Evolutionary conservation across 2,113 vertebrate species (phyloP).

Genomic region (Suricata suricatta): DNA sequence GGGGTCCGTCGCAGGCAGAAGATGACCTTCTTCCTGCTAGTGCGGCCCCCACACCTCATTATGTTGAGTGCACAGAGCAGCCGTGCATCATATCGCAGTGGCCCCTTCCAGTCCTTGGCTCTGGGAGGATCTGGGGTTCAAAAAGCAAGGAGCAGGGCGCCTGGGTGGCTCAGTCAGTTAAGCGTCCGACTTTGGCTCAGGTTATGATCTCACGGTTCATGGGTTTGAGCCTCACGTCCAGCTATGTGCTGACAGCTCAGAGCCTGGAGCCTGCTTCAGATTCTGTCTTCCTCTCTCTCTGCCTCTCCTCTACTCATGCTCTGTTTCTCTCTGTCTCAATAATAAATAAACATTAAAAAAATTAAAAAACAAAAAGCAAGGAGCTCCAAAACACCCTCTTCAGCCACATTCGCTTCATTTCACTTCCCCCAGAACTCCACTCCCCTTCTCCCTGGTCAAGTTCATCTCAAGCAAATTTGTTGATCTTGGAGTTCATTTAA

Average conservation of each 20-base stretch:
- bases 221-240: too few relatives aligned
- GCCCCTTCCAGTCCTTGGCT: not conserved
- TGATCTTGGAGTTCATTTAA: not conserved
- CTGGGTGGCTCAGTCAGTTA: too few relatives aligned
- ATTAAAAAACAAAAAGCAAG: not conserved
- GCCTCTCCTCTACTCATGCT: too few relatives aligned
- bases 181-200: too few relatives aligned
- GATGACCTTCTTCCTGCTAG: not conserved
- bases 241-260: too few relatives aligned
- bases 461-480: not conserved
- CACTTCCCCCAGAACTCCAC: not conserved
- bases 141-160: not conserved
- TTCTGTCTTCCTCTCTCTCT: too few relatives aligned
- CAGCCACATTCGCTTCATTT: not conserved
- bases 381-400: not conserved
- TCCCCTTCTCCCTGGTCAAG: not conserved
- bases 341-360: too few relatives aligned
- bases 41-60: not conserved
- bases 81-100: fast-evolving
- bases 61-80: not conserved
- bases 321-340: too few relatives aligned
- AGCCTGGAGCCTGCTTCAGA: too few relatives aligned
- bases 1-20: not conserved
- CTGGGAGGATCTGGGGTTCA: not conserved
- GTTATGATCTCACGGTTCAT: too few relatives aligned